Evolutionary conservation across 2,113 vertebrate genomes (phyloP).

Genomic region (Tenebrosternarchus preto): DNA sequence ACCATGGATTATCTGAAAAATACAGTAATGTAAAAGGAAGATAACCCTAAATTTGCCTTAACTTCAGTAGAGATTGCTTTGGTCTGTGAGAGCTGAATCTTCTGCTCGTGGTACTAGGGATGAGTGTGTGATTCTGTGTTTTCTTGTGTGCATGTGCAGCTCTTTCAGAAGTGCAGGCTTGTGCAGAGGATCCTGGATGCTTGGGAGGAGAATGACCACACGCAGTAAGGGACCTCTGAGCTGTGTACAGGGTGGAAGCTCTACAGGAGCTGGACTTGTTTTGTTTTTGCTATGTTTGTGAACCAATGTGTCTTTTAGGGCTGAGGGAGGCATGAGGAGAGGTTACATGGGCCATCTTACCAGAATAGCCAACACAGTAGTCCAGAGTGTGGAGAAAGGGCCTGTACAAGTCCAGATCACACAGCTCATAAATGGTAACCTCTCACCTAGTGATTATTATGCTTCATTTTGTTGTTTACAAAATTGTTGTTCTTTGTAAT

Average conservation of each 20-base stretch:
- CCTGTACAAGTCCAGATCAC: constrained; percentile 82
- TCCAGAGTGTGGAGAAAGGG: constrained; percentile 89
- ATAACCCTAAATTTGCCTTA: too few relatives aligned
- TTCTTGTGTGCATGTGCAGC: constrained; percentile 66
- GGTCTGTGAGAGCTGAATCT: too few relatives aligned
- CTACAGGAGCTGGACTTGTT: not conserved
- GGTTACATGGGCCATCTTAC: constrained; percentile 99
- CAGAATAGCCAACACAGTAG: constrained; percentile 90
- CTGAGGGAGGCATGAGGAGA: constrained; percentile 86
- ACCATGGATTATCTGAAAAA: too few relatives aligned
- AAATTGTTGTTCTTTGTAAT: not conserved
- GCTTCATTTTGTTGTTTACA: not conserved
- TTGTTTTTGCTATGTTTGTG: not conserved
- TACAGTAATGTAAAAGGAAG: too few relatives aligned
- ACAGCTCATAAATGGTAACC: constrained; percentile 85
- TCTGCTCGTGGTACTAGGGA: too few relatives aligned
- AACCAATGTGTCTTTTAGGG: constrained; percentile 68
- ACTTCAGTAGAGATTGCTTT: too few relatives aligned
- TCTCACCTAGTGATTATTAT: not conserved
- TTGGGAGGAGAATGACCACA: constrained; percentile 94
- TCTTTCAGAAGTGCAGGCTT: constrained; percentile 91
- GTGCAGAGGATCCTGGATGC: constrained; percentile 92
- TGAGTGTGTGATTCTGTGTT: not conserved
- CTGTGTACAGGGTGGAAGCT: not conserved
- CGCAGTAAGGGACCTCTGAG: constrained; percentile 79